These are phyloP conservation scores for Megastigmus dorsalis DNA, from an alignment of 2,888 invertebrate genomes.

Conservation along the genomic window DNA sequence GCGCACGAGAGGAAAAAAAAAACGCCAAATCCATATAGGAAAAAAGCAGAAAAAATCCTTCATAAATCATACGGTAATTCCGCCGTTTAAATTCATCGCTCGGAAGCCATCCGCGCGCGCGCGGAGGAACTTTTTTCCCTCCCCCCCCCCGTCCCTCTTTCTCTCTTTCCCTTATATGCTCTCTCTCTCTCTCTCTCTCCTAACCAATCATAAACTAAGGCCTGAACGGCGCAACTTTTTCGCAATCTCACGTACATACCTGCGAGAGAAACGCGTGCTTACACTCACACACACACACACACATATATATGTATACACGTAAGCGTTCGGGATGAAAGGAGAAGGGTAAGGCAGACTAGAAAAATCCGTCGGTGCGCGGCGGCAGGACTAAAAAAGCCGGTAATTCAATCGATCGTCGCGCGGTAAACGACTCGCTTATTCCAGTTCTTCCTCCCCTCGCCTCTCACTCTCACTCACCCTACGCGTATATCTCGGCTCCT, in stretches of 20 bases:
- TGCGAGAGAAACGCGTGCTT: neutral
- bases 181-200: no score
- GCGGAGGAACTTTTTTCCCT: slow-evolving; percentile 34
- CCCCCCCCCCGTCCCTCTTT: neutral
- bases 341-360: no score
- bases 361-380: slow-evolving; percentile 23
- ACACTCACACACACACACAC: neutral
- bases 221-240: slow-evolving; percentile 23
- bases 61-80: slow-evolving; percentile 55
- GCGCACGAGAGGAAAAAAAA: slow-evolving; percentile 6
- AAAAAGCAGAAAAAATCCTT: slow-evolving; percentile 27
- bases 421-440: slow-evolving; percentile 23
- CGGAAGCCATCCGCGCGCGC: slow-evolving; percentile 46
- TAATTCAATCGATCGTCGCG: slow-evolving; percentile 52
- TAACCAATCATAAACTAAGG: slow-evolving; percentile 49
- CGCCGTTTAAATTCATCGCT: slow-evolving; percentile 56
- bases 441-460: slow-evolving; percentile 25
- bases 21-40: neutral
- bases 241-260: slow-evolving; percentile 2
- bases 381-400: slow-evolving; percentile 29
- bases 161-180: no score
- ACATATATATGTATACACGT: neutral
- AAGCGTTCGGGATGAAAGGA: neutral
- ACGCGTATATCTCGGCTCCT: neutral
- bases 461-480: neutral